Conservation (phyloP, 2,888 invertebrate species). For the Campaea margaritaria region DNA sequence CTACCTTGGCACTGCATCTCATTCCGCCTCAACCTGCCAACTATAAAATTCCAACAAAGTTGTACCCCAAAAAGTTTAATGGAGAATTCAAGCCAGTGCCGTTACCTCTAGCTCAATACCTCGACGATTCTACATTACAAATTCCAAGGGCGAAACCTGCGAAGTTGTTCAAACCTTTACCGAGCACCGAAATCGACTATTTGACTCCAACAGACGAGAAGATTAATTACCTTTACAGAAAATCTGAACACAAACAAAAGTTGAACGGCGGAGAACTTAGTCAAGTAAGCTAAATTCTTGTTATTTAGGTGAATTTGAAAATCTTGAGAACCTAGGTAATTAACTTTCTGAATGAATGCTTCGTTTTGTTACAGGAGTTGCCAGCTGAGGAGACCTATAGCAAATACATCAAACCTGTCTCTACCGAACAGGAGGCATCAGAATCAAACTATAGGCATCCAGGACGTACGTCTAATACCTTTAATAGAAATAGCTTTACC, state of each 20-base stretch:
- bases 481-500: neutral
- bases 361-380: slow-evolving; percentile 33
- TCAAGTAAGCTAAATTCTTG: slow-evolving; percentile 50
- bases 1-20: slow-evolving; percentile 61
- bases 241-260: slow-evolving; percentile 81
- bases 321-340: slow-evolving; percentile 24
- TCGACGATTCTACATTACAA: slow-evolving; percentile 59
- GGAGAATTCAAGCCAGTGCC: slow-evolving; percentile 77
- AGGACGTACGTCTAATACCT: slow-evolving; percentile 61
- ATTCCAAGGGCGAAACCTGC: slow-evolving; percentile 76
- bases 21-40: slow-evolving; percentile 65
- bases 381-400: slow-evolving; percentile 48
- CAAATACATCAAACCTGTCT: slow-evolving; percentile 50
- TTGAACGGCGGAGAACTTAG: slow-evolving; percentile 62
- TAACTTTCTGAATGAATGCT: slow-evolving; percentile 27
- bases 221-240: slow-evolving; percentile 73
- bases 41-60: slow-evolving; percentile 78
- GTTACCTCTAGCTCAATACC: slow-evolving; percentile 70
- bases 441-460: slow-evolving; percentile 71
- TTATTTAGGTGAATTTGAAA: slow-evolving; percentile 25
- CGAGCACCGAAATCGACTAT: slow-evolving; percentile 59
- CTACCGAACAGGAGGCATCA: slow-evolving; percentile 71
- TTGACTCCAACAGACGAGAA: slow-evolving; percentile 64
- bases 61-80: slow-evolving; percentile 86
- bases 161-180: slow-evolving; percentile 68